Evolutionary conservation across 1,140 invertebrate genomes (phyloP), one percentile per base, ranked within the genome.

Genomic region (Scaptomyza montana): DNA sequence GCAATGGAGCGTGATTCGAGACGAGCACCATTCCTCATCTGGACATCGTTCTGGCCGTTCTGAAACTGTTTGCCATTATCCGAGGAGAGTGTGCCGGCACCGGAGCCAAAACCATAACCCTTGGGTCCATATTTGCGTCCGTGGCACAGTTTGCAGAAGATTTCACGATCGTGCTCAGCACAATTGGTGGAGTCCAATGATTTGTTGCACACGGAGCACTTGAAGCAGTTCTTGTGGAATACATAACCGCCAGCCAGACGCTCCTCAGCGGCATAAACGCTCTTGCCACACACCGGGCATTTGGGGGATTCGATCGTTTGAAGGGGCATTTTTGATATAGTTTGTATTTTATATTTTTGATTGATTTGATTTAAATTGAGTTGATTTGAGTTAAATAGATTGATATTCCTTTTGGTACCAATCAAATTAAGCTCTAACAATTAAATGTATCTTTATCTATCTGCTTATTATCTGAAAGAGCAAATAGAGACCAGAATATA

Each of bases 181-280:
- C 97, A 98, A 94, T 98, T 99, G 93, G 98, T 99, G 78, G 98
- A 99, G 93, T 99, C 98, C 92, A 99, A 94, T 93, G 98, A 94
- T 94, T 99, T 99, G 93, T 96, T 95, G 95, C 98, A 99, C 92
- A 99, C 94, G 92, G 96, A 97, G 93, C 98, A 99, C 94, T 99
- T 99, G 95, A 99, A 99, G 95, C 98, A 99, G 93, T 96, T 96
- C 94, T 99, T 99, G 96, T 99, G 98, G 96, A 96, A 99, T 94
- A 98, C 98, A 92, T 97, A 96, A 89, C 98, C 98, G 87, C 97
- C 98, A 72, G 98, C 98, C 79, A 99, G 95, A 90, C 97, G 96
- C 93, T 99, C 98, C 93, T 99, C 99, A 51, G 99, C 99, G 77
- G 98, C 98, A 93, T 99, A 99, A 50, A 99, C 99, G 70, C 98